Conservation (phyloP, 1,140 invertebrate genomes). For the Diorhabda sublineata region DNA sequence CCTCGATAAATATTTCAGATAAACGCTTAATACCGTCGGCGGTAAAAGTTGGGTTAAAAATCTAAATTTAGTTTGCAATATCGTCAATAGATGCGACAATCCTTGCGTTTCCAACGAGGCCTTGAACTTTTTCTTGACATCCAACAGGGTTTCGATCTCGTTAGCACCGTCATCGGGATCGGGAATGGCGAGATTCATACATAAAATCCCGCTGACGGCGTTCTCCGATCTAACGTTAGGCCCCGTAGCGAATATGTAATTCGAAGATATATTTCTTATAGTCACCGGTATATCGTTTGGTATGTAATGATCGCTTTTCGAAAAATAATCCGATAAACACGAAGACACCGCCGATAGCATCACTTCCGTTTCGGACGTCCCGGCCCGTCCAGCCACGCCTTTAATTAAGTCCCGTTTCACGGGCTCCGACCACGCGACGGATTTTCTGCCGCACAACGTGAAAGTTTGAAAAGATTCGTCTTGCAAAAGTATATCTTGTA, state of each 20-base stretch:
- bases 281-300: conserved; percentile 48
- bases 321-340: conserved; percentile 61
- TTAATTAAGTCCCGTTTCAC: conserved; percentile 52
- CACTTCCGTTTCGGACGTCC: conserved; percentile 65
- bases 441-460: conserved; percentile 71
- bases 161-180: conserved; percentile 44
- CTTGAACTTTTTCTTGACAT: conserved; percentile 57
- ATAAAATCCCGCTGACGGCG: conserved; percentile 47
- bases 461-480: conserved; percentile 61
- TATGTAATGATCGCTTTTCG: conserved; percentile 49
- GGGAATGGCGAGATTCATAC: conserved; percentile 47
- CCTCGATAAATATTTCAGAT: conserved; percentile 66
- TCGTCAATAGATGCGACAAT: conserved; percentile 63
- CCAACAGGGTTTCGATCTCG: conserved; percentile 43
- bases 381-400: conserved; percentile 56
- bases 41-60: conserved; percentile 65
- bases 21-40: conserved; percentile 59
- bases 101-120: conserved; percentile 60
- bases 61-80: conserved; percentile 62
- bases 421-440: conserved; percentile 69
- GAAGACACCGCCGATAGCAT: conserved; percentile 60
- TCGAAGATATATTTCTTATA: conserved; percentile 47
- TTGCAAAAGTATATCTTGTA: conserved; percentile 55
- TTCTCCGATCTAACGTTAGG: conserved; percentile 34
- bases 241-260: conserved; percentile 42